Percentiles rank a stretch among this genome's conserved stretches.
Evolutionary conservation across 2,888 invertebrate species (phyloP).

Genomic region (Trissoscelio sp.): DNA sequence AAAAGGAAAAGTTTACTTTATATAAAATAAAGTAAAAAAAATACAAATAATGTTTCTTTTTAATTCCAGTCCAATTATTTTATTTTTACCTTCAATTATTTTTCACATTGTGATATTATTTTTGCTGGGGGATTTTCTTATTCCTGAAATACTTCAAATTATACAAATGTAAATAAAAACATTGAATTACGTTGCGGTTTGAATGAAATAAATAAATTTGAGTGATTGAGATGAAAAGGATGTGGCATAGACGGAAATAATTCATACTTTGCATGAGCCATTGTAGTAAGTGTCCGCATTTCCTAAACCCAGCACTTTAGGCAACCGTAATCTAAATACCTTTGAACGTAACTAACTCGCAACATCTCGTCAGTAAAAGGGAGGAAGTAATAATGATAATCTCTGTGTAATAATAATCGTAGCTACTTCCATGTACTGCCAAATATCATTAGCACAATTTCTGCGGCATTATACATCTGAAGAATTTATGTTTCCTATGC

Average conservation of each 20-base stretch:
- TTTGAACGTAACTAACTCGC: slow-evolving; percentile 37
- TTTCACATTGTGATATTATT: too few species aligned
- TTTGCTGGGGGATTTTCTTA: too few species aligned
- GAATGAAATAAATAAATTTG: not conserved
- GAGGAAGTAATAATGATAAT: slow-evolving; percentile 48
- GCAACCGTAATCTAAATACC: slow-evolving; percentile 50
- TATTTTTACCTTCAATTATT: too few species aligned
- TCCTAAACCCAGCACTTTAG: slow-evolving; percentile 36
- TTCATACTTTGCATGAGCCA: slow-evolving; percentile 30
- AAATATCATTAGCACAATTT: slow-evolving; percentile 35
- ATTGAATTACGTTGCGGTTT: not conserved
- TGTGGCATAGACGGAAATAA: slow-evolving; percentile 19
- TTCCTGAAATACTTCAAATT: too few species aligned
- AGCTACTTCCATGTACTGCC: slow-evolving; percentile 12
- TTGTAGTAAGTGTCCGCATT: slow-evolving; percentile 39
- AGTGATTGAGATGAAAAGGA: slow-evolving; percentile 31
- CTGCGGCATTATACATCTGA: slow-evolving; percentile 1
- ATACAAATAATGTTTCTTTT: too few species aligned
- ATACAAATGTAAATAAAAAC: not conserved
- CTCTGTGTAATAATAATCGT: slow-evolving; percentile 31
- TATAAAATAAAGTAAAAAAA: too few species aligned
- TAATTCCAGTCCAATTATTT: too few species aligned
- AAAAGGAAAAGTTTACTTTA: too few species aligned
- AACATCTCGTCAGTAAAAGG: slow-evolving; percentile 35
- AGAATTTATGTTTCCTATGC: slow-evolving; percentile 2